phyloP scores from a whole-genome alignment of 2,113 vertebrate species.

The Scomber scombrus region DNA sequence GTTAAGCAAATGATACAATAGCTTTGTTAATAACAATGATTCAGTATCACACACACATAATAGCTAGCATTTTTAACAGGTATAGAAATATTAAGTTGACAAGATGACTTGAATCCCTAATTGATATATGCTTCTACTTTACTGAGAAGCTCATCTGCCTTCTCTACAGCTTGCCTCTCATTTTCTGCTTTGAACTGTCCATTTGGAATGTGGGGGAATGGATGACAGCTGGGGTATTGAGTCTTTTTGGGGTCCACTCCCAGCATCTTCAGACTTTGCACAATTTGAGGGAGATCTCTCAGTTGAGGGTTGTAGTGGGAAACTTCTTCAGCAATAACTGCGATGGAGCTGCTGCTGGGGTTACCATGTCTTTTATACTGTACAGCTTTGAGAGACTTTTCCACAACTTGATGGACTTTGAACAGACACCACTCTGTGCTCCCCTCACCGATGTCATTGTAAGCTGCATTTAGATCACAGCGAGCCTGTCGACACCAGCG shows the following conservation, averaged over 20 bases:
- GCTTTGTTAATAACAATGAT: not conserved
- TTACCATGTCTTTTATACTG: slow-evolving; percentile 73
- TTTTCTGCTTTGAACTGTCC: slow-evolving; percentile 68
- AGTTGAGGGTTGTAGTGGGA: slow-evolving; percentile 67
- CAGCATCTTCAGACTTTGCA: slow-evolving; percentile 65
- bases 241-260: slow-evolving; percentile 84
- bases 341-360: slow-evolving; percentile 60
- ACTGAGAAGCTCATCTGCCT: slow-evolving; percentile 74
- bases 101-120: slow-evolving; percentile 25
- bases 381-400: slow-evolving; percentile 85
- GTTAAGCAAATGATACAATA: not conserved
- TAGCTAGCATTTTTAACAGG: too few relatives aligned
- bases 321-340: slow-evolving; percentile 66
- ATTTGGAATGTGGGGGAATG: slow-evolving; percentile 82
- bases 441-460: slow-evolving; percentile 53
- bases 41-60: not conserved
- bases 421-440: slow-evolving; percentile 87
- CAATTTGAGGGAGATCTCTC: slow-evolving; percentile 60
- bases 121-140: slow-evolving; percentile 72
- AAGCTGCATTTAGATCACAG: slow-evolving; percentile 83
- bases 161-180: slow-evolving; percentile 67
- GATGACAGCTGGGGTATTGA: slow-evolving; percentile 84
- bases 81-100: not conserved
- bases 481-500: slow-evolving; percentile 86
- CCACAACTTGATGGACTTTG: slow-evolving; percentile 86